Base-by-base conservation (phyloP, 2,797 vertebrate species). In the Myripristis murdjan region DNA sequence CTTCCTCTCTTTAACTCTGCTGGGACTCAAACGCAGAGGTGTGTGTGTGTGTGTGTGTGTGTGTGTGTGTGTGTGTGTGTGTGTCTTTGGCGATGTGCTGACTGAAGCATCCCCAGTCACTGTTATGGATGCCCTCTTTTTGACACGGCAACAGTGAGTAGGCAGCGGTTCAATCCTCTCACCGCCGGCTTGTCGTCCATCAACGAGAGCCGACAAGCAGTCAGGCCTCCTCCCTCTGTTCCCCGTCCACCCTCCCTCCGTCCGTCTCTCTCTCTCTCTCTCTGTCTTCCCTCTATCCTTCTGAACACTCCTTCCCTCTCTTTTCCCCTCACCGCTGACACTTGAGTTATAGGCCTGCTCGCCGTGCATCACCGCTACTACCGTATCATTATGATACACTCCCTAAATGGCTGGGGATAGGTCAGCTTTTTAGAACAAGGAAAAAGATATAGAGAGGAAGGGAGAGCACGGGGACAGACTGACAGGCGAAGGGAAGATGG, bases 331-430 rank as follows among this genome's bases (percentile, higher is more conserved):
- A 43, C 59, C 6, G 4, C 43, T 8, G 11, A 69, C 65, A 54
- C 77, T 64, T 86, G 79, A 91, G 74, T 89, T 82, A 87, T 76
- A 53, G 75, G 69, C 75, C 69, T 62, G 62, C 84, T 73, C 58
- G 58, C 82, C 24, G 63, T 63, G 7, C 69, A 55, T 81, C 18
- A 5, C 39, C 68, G 23, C 64, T 20, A 48, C 75, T 64, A 73
- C 65, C 51, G 55, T 77, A 82, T 90, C 83, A 87, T 91, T 81
- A 91, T 87, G 78, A 86, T 78, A 66, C 81, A 88, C 75, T 87
- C 63, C 74, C 59, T 73, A 84, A 89, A 89, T 70, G 75, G 78
- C 60, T 55, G 75, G 53, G 9, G 28, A 75, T 69, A 73, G 79
- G 81, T 88, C 82, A 79, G 69, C 53, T 79, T 86, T 90, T 76